A percentile compares a stretch with the other conserved stretches of the same genome.
These are phyloP conservation scores for Holacanthella duospinosa DNA, from an alignment of 2,888 invertebrate genomes.

Conservation along the genomic window DNA sequence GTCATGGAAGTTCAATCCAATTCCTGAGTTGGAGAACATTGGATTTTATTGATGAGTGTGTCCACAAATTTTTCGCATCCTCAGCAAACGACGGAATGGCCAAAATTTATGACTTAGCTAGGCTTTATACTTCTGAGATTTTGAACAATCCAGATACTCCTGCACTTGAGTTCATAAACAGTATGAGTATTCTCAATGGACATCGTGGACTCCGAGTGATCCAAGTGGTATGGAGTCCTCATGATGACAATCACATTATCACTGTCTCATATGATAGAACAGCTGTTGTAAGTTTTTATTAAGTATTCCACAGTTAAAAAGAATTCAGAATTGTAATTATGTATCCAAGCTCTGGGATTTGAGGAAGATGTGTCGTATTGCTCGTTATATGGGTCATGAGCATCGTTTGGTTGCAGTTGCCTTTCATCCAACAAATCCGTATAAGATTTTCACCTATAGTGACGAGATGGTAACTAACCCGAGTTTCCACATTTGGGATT, in stretches of 20 bases:
- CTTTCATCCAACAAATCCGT: slow-evolving; percentile 56
- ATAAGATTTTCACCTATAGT: slow-evolving; percentile 55
- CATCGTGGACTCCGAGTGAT: slow-evolving; percentile 49
- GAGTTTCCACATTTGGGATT: slow-evolving; percentile 55
- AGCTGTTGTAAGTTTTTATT: slow-evolving; percentile 54
- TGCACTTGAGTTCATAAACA: slow-evolving; percentile 19
- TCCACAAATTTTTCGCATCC: slow-evolving; percentile 54
- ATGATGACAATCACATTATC: slow-evolving; percentile 53
- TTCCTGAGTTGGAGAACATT: slow-evolving; percentile 60
- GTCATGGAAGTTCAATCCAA: slow-evolving; percentile 54
- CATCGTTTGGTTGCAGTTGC: slow-evolving; percentile 49
- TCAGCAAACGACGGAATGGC: slow-evolving; percentile 49
- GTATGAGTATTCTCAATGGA: slow-evolving; percentile 39
- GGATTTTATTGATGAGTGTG: slow-evolving; percentile 19
- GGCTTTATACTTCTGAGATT: slow-evolving; percentile 13
- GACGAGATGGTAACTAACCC: slow-evolving; percentile 47
- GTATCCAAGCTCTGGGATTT: slow-evolving; percentile 54
- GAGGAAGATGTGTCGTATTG: slow-evolving; percentile 46
- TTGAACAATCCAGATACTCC: neutral
- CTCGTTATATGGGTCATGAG: slow-evolving; percentile 51
- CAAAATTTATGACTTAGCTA: slow-evolving; percentile 45
- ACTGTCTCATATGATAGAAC: slow-evolving; percentile 60
- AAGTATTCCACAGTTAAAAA: neutral
- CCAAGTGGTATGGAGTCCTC: slow-evolving; percentile 58
- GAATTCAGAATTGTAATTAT: neutral